A percentile compares a stretch with the other conserved stretches of the same genome.
These are phyloP conservation scores for Chrysotoxum bicinctum DNA, from an alignment of 2,888 invertebrate genomes.

Conservation along the genomic window DNA sequence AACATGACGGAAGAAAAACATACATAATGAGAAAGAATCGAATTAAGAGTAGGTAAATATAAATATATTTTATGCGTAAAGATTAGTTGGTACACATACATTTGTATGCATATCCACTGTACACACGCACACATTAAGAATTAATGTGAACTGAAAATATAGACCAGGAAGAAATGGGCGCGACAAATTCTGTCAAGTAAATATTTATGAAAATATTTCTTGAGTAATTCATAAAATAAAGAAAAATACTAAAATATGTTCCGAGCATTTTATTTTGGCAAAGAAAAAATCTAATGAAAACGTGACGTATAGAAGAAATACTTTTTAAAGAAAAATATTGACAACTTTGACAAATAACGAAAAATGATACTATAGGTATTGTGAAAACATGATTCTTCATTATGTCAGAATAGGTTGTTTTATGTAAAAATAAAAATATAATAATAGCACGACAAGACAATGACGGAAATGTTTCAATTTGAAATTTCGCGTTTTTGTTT, in stretches of 20 bases:
- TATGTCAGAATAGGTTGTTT: constrained; percentile 1
- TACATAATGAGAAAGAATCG: constrained; percentile 22
- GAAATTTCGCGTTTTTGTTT: not conserved
- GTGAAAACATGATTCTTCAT: not conserved
- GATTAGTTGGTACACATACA: not conserved
- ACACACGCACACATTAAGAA: not conserved
- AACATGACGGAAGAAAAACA: constrained; percentile 68
- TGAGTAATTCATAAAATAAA: not conserved
- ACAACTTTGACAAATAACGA: constrained; percentile 35
- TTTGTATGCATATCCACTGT: not conserved
- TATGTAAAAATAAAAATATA: not conserved
- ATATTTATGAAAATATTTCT: constrained; percentile 26
- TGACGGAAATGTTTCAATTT: not conserved
- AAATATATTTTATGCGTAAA: constrained; percentile 1
- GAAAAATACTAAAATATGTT: not conserved
- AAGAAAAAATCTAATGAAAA: constrained; percentile 13
- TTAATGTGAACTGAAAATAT: constrained; percentile 24
- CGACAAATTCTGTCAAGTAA: constrained; percentile 56
- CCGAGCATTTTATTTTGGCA: not conserved
- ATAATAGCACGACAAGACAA: not conserved
- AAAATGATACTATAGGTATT: not conserved
- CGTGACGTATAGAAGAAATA: not conserved
- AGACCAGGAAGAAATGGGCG: constrained; percentile 61
- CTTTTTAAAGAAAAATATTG: not conserved
- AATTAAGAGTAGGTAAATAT: constrained; percentile 47